Evolutionary conservation across 2,797 vertebrate genomes (phyloP), one percentile per base, ranked within the genome.

Genomic region (Acropternis orthonyx): DNA sequence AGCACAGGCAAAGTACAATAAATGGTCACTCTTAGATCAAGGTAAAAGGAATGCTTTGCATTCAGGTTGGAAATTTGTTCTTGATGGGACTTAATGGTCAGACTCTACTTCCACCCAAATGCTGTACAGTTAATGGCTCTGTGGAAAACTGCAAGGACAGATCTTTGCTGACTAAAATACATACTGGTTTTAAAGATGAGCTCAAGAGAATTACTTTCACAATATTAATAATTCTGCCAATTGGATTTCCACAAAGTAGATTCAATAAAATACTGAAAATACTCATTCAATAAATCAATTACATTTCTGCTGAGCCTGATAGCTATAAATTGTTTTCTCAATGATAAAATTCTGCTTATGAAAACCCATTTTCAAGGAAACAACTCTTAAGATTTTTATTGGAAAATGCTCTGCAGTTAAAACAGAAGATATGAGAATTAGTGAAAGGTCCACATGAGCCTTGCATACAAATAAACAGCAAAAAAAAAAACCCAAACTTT

Each of bases 191-290:
- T 96, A 86, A 92, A 76, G 85, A 89, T 82, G 82, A 87, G 77
- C 73, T 93, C 27, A 49, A 65, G 83, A 82, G 85, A 79, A 96
- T 94, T 92, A 93, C 91, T 81, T 89, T 79, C 46, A 52, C 67
- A 92, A 20, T 88, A 90, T 88, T 89, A 94, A 75, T 96, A 92
- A 97, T 95, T 92, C 93, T 93, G 55, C 71, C 80, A 54, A 81
- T 71, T 93, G 77, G 80, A 84, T 93, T 95, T 96, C 67, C 67
- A 79, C 79, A 86, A 76, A 87, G 85, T 84, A 77, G 71, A 49
- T 63, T 86, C 95, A 78, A 95, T 88, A 81, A 86, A 84, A 90
- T 67, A 37, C 71, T 90, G 61, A 88, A 89, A 95, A 93, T 91
- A 91, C 39, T 85, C 89, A 46, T 41, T 92, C 89, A 68, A 90